A percentile compares a stretch with the other conserved stretches of the same genome.
Conservation (phyloP, 1,140 invertebrate species). For the Tenebrio molitor region DNA sequence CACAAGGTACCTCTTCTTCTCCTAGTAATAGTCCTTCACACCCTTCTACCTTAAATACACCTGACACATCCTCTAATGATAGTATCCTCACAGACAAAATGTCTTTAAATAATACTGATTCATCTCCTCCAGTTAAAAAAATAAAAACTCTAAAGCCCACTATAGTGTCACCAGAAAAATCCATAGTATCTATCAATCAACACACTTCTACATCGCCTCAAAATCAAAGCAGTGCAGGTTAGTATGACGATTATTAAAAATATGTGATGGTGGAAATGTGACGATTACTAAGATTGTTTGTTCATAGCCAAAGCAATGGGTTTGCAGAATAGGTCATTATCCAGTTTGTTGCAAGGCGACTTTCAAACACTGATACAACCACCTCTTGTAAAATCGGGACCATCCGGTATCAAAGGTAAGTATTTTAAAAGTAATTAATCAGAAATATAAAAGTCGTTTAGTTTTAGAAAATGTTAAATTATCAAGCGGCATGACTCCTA, state of each 20-base stretch:
- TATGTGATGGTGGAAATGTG: background rate
- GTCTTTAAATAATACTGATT: background rate
- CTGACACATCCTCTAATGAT: conserved; percentile 54
- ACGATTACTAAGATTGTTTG: background rate
- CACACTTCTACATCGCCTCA: conserved; percentile 26
- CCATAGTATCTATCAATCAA: conserved; percentile 20
- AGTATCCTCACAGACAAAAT: conserved; percentile 37
- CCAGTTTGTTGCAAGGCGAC: conserved; percentile 56
- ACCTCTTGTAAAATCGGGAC: conserved; percentile 38
- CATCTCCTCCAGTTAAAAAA: conserved; percentile 38
- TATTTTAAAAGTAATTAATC: background rate
- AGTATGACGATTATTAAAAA: conserved; percentile 29
- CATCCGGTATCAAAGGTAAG: conserved; percentile 60
- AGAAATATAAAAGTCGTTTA: conserved; percentile 41
- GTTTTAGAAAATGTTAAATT: conserved; percentile 62
- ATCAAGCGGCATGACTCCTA: conserved; percentile 51
- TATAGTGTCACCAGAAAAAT: conserved; percentile 30
- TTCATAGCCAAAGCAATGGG: conserved; percentile 19
- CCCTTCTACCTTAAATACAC: conserved; percentile 36
- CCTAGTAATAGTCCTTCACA: conserved; percentile 54
- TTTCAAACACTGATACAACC: conserved; percentile 51
- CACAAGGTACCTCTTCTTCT: conserved; percentile 64
- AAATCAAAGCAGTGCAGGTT: conserved; percentile 13
- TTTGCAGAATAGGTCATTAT: conserved; percentile 40
- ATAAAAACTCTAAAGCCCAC: conserved; percentile 56